Base-by-base conservation (phyloP, 2,113 vertebrate genomes). In the Zosterops japonicus region DNA sequence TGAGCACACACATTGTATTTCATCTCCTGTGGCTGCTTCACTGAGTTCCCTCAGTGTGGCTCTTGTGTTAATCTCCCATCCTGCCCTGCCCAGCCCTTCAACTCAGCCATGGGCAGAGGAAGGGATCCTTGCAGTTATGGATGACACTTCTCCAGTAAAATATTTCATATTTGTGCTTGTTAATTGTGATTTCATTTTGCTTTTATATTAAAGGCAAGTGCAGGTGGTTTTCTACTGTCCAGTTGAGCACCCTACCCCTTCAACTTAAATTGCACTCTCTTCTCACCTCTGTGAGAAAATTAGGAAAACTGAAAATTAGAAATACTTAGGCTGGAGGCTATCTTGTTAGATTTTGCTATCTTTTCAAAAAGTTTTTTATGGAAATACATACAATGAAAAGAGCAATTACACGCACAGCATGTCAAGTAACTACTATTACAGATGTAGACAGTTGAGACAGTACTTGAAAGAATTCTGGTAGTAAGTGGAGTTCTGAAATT, bases 21-120 rank as follows among this genome's bases (percentile, higher is more conserved):
- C 56, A 77, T 92, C 91, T 95, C 94, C 95, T 89, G 74, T 4
- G 86, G 78, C 89, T 94, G 92, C 96, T 95, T 95, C 96, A 57
- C 83, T 90, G 96, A 83, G 78, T 83, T 95, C 76, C 71, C 77
- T 21, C 41, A 61, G 86, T 53, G 56, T 67, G 47, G 64, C 64
- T 90, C 93, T 95, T 91, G 94, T 96, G 87, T 76, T 89, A 70
- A 61, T 90, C 91, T 89, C 77, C 94, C 92, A 86, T 78, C 94
- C 94, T 96, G 95, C 87, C 93, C 93, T 87, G 92, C 93, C 92
- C 67, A 72, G 91, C 96, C 93, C 80, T 87, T 89, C 95, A 78
- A 41, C 93, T 91, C 89, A 76, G 69, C 46, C 55, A 91, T 24
- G 83, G 36, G 5, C 12, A 83, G 90, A 94, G 92, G 57, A 92